Evolutionary conservation across 2,113 vertebrate species (phyloP), one percentile per base, ranked within the genome.

Genomic region (Mungos mungo): DNA sequence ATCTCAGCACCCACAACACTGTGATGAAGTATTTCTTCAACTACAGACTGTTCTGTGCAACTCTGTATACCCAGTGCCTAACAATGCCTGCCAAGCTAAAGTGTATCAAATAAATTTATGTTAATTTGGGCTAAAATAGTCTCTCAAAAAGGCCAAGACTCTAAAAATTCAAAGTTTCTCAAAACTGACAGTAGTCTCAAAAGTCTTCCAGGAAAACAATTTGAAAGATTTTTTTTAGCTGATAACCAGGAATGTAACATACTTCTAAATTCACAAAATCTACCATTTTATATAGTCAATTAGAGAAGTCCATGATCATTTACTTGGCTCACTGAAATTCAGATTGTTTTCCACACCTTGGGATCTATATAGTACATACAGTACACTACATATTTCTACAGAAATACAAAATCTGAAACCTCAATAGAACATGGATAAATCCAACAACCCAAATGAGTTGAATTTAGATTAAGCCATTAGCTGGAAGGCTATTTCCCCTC

Each of bases 191-290:
- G 60, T 19, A 89, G 50, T 77, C 68, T 96, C 13, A 41, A 69
- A 84, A 84, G 81, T 50, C 35, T 84, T 84, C 71, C 14, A 85
- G 47, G 9, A 52, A 93, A 93, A 82, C 9, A 81, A 88, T 60
- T 19, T 54, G 35, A 74, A 82, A 81, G 66, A 8, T 74, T 82
- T 86, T 86, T 93, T 85, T 57, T 76, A 74, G n/a, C 68, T 83
- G 27, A 88, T 41, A 88, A 85, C 14, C 12, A 69, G 41, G 35
- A 96, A 79, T 66, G 93, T 66, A 95, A 85, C n/a, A 74, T 21
- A 54, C 68, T 87, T 92, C 47, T 50, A 89, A 85, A 35, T 93
- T 88, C 52, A 90, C 41, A 93, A 80, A 88, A 89, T 13, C 54
- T 52, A 88, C 7, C 35, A 79, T 25, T 86, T 90, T 87, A 41